Evolutionary conservation across 2,888 invertebrate genomes (phyloP).

Genomic region (Xestia xanthographa): DNA sequence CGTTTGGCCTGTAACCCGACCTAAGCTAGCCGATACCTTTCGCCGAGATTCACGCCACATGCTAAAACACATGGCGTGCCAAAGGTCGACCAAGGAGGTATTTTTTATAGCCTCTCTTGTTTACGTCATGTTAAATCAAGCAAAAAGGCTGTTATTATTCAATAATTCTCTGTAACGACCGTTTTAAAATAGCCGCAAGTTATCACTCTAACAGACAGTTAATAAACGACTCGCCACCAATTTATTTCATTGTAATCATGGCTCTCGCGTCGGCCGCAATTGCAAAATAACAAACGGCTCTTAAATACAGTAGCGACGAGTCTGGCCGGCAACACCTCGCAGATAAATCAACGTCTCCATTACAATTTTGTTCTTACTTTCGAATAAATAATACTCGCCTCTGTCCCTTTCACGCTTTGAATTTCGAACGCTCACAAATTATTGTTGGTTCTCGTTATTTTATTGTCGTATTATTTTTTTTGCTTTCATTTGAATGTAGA

Average conservation of each 20-base stretch:
- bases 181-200: slow-evolving; percentile 59
- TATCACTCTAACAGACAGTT: slow-evolving; percentile 61
- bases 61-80: slow-evolving; percentile 81
- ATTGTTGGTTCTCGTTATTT: slow-evolving; percentile 87
- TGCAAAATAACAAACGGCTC: slow-evolving; percentile 83
- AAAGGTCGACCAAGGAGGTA: slow-evolving; percentile 86
- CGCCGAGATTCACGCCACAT: slow-evolving; percentile 86
- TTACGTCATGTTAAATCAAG: slow-evolving; percentile 72
- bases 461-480: slow-evolving; percentile 75
- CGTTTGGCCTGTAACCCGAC: slow-evolving; percentile 85
- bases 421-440: slow-evolving; percentile 88
- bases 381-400: slow-evolving; percentile 80
- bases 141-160: slow-evolving; percentile 64
- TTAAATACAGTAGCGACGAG: slow-evolving; percentile 83
- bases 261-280: slow-evolving; percentile 73
- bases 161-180: slow-evolving; percentile 63
- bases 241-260: slow-evolving; percentile 82
- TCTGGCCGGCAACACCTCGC: slow-evolving; percentile 74
- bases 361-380: slow-evolving; percentile 85
- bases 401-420: slow-evolving; percentile 85
- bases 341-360: slow-evolving; percentile 87
- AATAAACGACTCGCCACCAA: slow-evolving; percentile 73
- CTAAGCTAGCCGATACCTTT: slow-evolving; percentile 74
- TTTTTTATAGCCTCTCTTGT: slow-evolving; percentile 82
- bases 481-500: slow-evolving; percentile 69